These are phyloP conservation scores for Trilocha varians DNA, from an alignment of 2,888 invertebrate species.

Conservation along the genomic window DNA sequence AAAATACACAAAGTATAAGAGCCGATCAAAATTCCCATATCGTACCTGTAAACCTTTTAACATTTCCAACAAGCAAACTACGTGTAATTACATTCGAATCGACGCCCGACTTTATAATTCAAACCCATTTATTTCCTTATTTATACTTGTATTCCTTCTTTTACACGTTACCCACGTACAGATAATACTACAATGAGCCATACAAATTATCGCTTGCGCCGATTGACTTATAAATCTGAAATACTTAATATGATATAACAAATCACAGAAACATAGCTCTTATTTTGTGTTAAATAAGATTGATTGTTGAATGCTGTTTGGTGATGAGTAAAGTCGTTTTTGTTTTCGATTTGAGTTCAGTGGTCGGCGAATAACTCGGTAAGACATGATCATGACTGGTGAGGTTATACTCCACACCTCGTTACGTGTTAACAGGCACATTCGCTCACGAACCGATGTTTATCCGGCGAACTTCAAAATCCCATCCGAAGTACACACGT, in stretches of 20 bases:
- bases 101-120: conserved; percentile 38
- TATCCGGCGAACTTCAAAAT: conserved; percentile 64
- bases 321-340: conserved; percentile 31
- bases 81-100: conserved; percentile 37
- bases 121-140: conserved; percentile 56
- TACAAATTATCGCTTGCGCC: conserved; percentile 69
- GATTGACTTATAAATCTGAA: conserved; percentile 44
- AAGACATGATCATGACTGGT: conserved; percentile 72
- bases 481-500: conserved; percentile 32
- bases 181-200: conserved; percentile 67
- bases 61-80: conserved; percentile 26
- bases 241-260: conserved; percentile 24
- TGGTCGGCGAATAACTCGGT: conserved; percentile 69
- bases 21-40: not conserved
- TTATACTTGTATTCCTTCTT: conserved; percentile 46
- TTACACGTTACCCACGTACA: conserved; percentile 62
- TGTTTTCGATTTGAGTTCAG: conserved; percentile 46
- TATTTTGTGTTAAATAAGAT: conserved; percentile 20
- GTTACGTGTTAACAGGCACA: conserved; percentile 72
- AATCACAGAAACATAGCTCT: conserved; percentile 16
- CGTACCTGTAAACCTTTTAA: conserved; percentile 17
- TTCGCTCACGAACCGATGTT: conserved; percentile 70
- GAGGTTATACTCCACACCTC: conserved; percentile 70
- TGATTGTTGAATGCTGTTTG: conserved; percentile 13
- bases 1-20: not conserved